phyloP scores from a whole-genome alignment of 1,140 invertebrate genomes.

The Frieseomelitta varia region DNA sequence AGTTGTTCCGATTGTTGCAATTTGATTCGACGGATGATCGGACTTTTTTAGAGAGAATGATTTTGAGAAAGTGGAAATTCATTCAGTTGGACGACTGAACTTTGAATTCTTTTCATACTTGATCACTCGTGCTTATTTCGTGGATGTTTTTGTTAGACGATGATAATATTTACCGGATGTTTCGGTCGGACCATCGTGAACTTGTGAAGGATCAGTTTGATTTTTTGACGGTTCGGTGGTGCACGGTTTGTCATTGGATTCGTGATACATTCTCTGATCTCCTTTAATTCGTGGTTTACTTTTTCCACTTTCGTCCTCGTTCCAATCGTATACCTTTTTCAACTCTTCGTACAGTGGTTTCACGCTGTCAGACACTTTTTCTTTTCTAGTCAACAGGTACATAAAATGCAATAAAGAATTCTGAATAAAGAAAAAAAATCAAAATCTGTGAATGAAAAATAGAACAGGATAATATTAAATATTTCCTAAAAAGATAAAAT shows the following conservation, averaged over 20 bases:
- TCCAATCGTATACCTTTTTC: constrained; percentile 58
- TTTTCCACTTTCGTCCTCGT: constrained; percentile 33
- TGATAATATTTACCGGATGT: constrained; percentile 32
- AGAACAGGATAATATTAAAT: too few species aligned
- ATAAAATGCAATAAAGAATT: neutral
- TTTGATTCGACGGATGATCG: too few species aligned
- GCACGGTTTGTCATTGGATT: constrained; percentile 38
- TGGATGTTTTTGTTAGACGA: too few species aligned
- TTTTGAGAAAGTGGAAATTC: too few species aligned
- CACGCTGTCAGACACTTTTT: constrained; percentile 5
- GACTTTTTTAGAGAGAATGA: too few species aligned
- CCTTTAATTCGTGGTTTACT: constrained; percentile 47
- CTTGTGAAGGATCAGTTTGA: neutral
- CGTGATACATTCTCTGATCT: constrained; percentile 57
- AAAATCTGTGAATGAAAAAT: too few species aligned
- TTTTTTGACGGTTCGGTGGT: neutral
- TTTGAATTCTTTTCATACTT: too few species aligned
- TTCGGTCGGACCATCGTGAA: neutral
- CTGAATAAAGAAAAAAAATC: too few species aligned
- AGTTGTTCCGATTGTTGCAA: too few species aligned
- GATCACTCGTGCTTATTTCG: too few species aligned
- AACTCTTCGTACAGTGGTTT: constrained; percentile 56
- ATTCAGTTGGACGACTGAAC: too few species aligned
- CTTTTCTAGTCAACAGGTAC: neutral
- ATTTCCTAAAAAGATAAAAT: too few species aligned